Evolutionary conservation across 2,113 vertebrate species (phyloP).

Genomic region (Antechinus flavipes): DNA sequence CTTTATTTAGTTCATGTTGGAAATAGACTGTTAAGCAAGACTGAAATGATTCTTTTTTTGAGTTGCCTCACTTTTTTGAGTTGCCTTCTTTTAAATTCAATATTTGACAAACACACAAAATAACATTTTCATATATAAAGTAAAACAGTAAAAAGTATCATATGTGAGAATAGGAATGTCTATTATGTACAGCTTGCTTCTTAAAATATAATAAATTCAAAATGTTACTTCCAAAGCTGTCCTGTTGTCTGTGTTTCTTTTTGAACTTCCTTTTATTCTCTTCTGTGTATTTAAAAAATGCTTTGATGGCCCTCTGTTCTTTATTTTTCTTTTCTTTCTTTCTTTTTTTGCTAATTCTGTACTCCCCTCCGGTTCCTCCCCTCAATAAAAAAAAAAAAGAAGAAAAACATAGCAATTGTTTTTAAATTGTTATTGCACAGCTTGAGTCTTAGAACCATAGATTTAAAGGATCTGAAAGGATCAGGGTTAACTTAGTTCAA

Average conservation of each 20-base stretch:
- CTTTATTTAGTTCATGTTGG: conserved; percentile 46
- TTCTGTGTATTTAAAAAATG: background rate
- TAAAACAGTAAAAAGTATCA: background rate
- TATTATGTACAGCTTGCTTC: background rate
- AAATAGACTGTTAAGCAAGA: conserved; percentile 52
- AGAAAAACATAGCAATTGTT: background rate
- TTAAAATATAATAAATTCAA: background rate
- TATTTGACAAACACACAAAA: background rate
- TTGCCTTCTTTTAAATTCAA: background rate
- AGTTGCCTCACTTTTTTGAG: conserved; percentile 34
- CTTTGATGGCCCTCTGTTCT: background rate
- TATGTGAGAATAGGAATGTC: background rate
- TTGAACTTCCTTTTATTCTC: background rate
- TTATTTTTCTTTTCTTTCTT: background rate
- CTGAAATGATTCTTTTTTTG: conserved; percentile 64
- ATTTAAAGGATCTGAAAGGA: background rate
- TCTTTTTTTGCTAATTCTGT: background rate
- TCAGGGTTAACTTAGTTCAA: conserved; percentile 54
- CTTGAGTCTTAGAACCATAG: background rate
- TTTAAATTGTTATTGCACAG: background rate
- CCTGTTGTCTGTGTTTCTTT: background rate
- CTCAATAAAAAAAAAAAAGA: background rate
- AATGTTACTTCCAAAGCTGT: background rate
- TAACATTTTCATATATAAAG: background rate
- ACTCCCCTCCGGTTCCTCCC: background rate